A percentile compares a stretch with the other conserved stretches of the same genome.
phyloP scores from a whole-genome alignment of 23 tunicate genomes.

The Oikopleura albicans region DNA sequence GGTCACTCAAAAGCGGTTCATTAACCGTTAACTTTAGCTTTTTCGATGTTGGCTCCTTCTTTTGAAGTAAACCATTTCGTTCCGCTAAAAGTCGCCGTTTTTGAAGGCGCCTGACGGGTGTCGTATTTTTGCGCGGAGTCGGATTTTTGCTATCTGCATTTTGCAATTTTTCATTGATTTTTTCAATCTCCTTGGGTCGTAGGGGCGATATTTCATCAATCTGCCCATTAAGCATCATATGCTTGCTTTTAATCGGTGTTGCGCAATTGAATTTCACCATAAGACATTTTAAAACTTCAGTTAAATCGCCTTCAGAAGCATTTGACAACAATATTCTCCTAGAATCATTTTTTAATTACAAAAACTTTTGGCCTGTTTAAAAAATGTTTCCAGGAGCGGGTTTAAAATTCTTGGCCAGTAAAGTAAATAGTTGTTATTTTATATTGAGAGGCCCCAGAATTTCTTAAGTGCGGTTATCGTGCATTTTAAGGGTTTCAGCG shows the following conservation, averaged over 20 bases:
- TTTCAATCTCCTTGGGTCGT: not conserved
- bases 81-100: not conserved
- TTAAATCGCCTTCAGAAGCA: not conserved
- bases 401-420: no score
- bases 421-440: no score
- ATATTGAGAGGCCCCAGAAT: no score
- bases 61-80: not conserved
- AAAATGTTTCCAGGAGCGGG: no score
- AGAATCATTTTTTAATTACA: not conserved
- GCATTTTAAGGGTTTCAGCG: no score
- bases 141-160: not conserved
- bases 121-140: not conserved
- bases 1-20: not conserved
- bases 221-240: not conserved
- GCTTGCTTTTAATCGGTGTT: not conserved
- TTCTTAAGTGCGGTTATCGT: no score
- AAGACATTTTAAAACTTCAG: not conserved
- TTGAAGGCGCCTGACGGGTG: not conserved
- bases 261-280: not conserved
- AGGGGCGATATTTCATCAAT: slow-evolving; percentile 6
- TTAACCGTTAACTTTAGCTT: not conserved
- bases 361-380: no score
- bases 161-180: not conserved
- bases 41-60: not conserved
- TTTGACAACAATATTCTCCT: not conserved